Evolutionary conservation across 2,888 invertebrate genomes (phyloP).

Genomic region (Lysandra coridon): DNA sequence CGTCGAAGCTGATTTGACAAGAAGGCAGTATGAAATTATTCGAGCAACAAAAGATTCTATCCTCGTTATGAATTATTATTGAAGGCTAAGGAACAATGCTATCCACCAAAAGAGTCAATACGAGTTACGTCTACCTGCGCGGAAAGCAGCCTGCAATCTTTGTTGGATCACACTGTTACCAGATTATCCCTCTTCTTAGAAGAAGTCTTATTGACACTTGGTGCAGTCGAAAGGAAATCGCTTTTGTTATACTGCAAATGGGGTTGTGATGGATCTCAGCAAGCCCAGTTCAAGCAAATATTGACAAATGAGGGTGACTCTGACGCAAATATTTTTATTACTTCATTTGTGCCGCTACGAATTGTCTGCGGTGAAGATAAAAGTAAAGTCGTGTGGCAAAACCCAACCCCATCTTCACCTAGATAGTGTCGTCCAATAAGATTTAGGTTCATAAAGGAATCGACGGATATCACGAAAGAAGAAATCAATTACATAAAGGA

Average conservation of each 20-base stretch:
- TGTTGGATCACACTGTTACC: neutral
- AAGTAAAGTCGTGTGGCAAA: too few relatives aligned
- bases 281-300: neutral
- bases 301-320: conserved; percentile 34
- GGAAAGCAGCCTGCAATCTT: too few relatives aligned
- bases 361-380: conserved; percentile 36
- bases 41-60: conserved; percentile 15
- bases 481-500: too few relatives aligned
- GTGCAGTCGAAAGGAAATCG: conserved; percentile 14
- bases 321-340: conserved; percentile 40
- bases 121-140: too few relatives aligned
- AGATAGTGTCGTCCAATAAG: too few relatives aligned
- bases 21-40: conserved; percentile 33
- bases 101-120: too few relatives aligned
- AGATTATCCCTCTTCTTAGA: conserved; percentile 10
- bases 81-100: too few relatives aligned
- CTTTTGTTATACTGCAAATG: neutral
- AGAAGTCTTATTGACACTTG: conserved; percentile 22
- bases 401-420: too few relatives aligned
- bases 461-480: too few relatives aligned
- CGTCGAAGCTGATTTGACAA: conserved; percentile 28
- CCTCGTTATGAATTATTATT: conserved; percentile 35
- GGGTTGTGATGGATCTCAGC: neutral
- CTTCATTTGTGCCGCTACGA: conserved; percentile 43
- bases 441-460: too few relatives aligned